Base-by-base conservation (phyloP, 2,888 invertebrate species). In the Labia minor region DNA sequence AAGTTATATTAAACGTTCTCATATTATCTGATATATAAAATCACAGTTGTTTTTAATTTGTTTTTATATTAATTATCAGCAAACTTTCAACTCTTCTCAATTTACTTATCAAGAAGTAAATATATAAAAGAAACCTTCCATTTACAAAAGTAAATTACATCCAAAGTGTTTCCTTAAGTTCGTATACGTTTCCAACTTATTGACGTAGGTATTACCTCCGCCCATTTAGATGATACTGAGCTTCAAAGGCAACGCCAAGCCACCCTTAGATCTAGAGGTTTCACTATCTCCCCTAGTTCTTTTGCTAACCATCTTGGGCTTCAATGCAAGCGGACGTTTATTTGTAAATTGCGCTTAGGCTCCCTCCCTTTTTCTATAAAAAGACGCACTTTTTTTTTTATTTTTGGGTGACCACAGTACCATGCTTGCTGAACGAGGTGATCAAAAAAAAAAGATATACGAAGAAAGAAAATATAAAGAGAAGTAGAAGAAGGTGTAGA, bases 251-350 rank as follows among this genome's bases (percentile, higher is more conserved):
- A 16, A 49, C 16, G 8, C 49, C 14, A 14, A 49, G 14, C 49
- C 49, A 4, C 14, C 49, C 14, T 49, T 49, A 49, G 49, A 49
- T 49, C 4, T 4, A 49, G 4, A 49, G 49, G 49, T 49, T 49
- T 49, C 49, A 49, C 49, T 49, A 49, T 49, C 49, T 49, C 49
- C 49, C 49, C 49, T 16, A 14, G 14, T 10, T 49, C 49, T 49
- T 16, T 49, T 49, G n/a, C 49, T 49, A 49, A 49, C 49, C 49
- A 49, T 49, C 49, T 49, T 49, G 49, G 49, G 49, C 49, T 49
- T 49, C 49, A 49, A 14, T 49, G 49, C 49, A 14, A 49, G 49
- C 49, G 49, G n/a, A 49, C 49, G 49, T 49, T 49, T 49, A 49
- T 49, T 49, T 49, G 49, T 49, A 49, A 49, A 49, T 49, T 49